Percentiles rank a stretch among this genome's conserved stretches.
Evolutionary conservation across 1,140 invertebrate genomes (phyloP).

Genomic region (Cheumatopsyche charites): DNA sequence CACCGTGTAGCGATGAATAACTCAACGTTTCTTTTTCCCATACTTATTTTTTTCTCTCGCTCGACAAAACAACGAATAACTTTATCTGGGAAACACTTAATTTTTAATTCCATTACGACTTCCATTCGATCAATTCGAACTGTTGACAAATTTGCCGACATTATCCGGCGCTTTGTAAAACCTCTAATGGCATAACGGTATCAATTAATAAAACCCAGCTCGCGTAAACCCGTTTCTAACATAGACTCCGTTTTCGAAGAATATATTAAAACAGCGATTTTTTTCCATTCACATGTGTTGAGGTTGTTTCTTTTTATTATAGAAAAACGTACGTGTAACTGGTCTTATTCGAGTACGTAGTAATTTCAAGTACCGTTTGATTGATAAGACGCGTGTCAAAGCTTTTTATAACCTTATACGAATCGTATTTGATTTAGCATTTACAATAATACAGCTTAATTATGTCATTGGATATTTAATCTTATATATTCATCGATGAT

Average conservation of each 20-base stretch:
- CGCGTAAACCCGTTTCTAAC: slow-evolving; percentile 36
- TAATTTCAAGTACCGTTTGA: slow-evolving; percentile 1
- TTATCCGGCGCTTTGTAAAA: slow-evolving; percentile 37
- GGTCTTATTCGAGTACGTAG: too few species aligned
- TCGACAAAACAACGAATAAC: too few species aligned
- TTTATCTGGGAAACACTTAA: too few species aligned
- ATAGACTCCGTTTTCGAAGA: slow-evolving; percentile 13
- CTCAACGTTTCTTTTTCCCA: too few species aligned
- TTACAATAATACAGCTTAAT: background rate
- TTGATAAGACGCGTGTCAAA: slow-evolving; percentile 3
- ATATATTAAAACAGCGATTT: slow-evolving; percentile 21
- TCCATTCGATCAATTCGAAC: background rate
- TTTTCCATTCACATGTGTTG: slow-evolving; percentile 25
- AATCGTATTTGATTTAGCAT: background rate
- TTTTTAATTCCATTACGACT: background rate
- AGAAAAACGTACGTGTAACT: too few species aligned
- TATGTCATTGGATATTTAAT: background rate
- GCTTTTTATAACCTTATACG: background rate
- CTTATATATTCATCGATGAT: too few species aligned
- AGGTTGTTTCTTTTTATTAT: too few species aligned
- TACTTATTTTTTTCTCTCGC: too few species aligned
- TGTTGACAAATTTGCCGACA: slow-evolving; percentile 38
- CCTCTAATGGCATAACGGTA: slow-evolving; percentile 44
- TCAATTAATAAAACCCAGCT: slow-evolving; percentile 41
- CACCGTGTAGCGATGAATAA: too few species aligned